phyloP scores from a whole-genome alignment of 2,888 invertebrate species.

The Euproctis similis region DNA sequence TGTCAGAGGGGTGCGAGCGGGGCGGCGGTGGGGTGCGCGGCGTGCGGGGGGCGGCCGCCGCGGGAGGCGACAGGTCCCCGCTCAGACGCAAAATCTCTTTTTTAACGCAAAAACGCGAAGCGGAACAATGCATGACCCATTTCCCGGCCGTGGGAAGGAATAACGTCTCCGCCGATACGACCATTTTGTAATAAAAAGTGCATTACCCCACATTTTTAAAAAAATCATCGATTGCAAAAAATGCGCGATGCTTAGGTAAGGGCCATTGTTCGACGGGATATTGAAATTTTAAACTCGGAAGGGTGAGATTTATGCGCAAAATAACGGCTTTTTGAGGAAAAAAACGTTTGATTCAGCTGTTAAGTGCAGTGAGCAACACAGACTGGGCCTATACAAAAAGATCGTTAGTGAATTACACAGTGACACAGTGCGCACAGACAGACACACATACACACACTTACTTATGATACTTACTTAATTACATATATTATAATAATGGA shows the following conservation, averaged over 20 bases:
- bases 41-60: slow-evolving; percentile 27
- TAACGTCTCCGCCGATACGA: slow-evolving; percentile 58
- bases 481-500: too few species aligned
- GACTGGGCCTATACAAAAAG: slow-evolving; percentile 23
- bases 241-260: slow-evolving; percentile 45
- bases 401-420: slow-evolving; percentile 23
- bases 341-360: slow-evolving; percentile 57
- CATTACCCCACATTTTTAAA: slow-evolving; percentile 73
- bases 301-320: slow-evolving; percentile 71
- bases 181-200: slow-evolving; percentile 66
- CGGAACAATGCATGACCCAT: slow-evolving; percentile 72
- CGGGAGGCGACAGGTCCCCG: slow-evolving; percentile 53
- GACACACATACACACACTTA: not conserved
- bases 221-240: slow-evolving; percentile 50
- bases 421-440: slow-evolving; percentile 7
- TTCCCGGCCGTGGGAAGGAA: slow-evolving; percentile 75
- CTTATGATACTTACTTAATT: too few species aligned
- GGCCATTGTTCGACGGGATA: slow-evolving; percentile 58
- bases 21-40: slow-evolving; percentile 29
- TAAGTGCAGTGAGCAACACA: slow-evolving; percentile 28
- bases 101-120: slow-evolving; percentile 66
- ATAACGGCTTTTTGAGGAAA: slow-evolving; percentile 71
- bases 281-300: slow-evolving; percentile 64
- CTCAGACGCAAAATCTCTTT: slow-evolving; percentile 59
- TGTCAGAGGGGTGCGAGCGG: slow-evolving; percentile 59